Percentiles rank a stretch among this genome's conserved stretches.
Evolutionary conservation across 2,113 vertebrate genomes (phyloP).

Genomic region (Morphnarchus princeps): DNA sequence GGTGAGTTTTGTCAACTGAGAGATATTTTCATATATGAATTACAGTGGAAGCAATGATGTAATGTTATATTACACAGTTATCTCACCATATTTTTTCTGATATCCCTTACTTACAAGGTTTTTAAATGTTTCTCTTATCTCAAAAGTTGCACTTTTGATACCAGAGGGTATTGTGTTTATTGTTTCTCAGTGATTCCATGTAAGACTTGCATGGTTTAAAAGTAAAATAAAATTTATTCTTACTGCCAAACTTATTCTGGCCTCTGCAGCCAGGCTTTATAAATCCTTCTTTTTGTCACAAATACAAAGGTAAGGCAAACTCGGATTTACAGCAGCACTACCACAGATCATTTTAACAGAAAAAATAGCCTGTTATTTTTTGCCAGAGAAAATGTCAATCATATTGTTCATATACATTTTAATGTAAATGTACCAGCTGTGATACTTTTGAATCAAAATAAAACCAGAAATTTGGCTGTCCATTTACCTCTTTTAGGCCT

Average conservation of each 20-base stretch:
- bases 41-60: not conserved
- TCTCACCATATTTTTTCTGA: not conserved
- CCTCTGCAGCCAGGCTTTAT: not conserved
- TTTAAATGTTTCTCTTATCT: not conserved
- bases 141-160: not conserved
- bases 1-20: not conserved
- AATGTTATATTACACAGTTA: not conserved
- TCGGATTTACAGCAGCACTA: not conserved
- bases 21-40: not conserved
- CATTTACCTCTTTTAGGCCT: not conserved
- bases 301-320: not conserved
- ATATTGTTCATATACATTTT: not conserved
- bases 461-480: not conserved
- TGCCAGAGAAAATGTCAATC: not conserved
- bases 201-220: not conserved
- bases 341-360: not conserved
- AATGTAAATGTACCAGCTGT: not conserved
- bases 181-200: not conserved
- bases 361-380: not conserved
- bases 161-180: not conserved
- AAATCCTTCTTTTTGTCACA: not conserved
- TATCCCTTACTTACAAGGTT: not conserved
- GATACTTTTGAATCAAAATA: not conserved
- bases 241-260: not conserved
- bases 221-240: not conserved